A percentile compares a stretch with the other conserved stretches of the same genome.
phyloP scores from a whole-genome alignment of 2,113 vertebrate genomes.

The Oryzias woworae region DNA sequence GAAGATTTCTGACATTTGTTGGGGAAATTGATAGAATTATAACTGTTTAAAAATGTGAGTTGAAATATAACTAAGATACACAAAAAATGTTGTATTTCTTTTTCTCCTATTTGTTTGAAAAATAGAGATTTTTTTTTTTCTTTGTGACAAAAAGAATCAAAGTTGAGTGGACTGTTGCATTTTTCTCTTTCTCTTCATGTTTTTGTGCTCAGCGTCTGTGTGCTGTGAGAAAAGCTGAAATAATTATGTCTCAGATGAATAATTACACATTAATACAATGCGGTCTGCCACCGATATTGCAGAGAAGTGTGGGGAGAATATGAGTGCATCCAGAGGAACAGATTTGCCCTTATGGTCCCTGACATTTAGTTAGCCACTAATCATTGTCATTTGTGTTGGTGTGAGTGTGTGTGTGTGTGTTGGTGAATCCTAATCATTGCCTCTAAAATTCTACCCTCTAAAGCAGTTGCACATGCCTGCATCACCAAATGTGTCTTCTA shows the following conservation, averaged over 20 bases:
- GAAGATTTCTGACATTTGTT: too few species aligned
- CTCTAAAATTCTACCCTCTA: conserved; percentile 9
- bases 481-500: neutral
- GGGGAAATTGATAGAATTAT: too few species aligned
- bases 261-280: conserved; percentile 38
- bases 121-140: neutral
- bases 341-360: conserved; percentile 61
- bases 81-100: too few species aligned
- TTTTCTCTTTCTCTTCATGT: neutral
- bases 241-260: conserved; percentile 27
- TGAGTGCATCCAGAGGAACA: conserved; percentile 56
- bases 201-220: conserved; percentile 15
- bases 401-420: conserved; percentile 15
- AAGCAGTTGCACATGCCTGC: conserved; percentile 16
- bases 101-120: too few species aligned
- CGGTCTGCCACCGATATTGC: conserved; percentile 27
- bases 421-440: neutral
- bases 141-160: neutral
- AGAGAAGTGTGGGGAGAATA: conserved; percentile 32
- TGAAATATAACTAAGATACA: too few species aligned
- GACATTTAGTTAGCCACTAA: conserved; percentile 66
- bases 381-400: conserved; percentile 44
- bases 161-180: conserved; percentile 2
- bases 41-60: too few species aligned
- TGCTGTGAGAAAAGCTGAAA: conserved; percentile 9